Base-by-base conservation (phyloP, 2,888 invertebrate genomes). In the Pristionchus maxplancki region DNA sequence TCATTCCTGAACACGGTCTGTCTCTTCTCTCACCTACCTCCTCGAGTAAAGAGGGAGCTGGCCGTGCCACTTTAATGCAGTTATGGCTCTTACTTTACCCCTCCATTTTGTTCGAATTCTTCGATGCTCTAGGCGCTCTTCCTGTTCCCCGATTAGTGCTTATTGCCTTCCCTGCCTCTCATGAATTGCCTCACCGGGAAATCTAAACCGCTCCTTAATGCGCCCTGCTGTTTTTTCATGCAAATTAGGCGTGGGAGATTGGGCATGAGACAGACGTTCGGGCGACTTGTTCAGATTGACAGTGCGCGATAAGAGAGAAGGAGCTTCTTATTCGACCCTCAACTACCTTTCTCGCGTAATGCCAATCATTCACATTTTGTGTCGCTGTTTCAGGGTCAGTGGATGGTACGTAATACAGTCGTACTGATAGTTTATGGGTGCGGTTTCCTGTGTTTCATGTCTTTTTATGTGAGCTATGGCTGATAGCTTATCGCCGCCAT, bases 61-160 rank as follows among this genome's bases (percentile, higher is more conserved):
- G 15, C 20, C 48, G 82, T 48, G 82, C 82, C 82, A 82, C 82
- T 82, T 82, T 82, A 82, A 50, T 50, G 82, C 50, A 82, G 82
- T 82, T 48, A 53, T 82, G 28, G 31, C 82, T 50, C 50, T 50
- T 28, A 50, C 50, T 82, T 50, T 50, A 17, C 50, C 31, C 82
- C 74, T 40, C 20, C 74, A 44, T 74, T 74, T 74, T 40, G 74
- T 74, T 34, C 74, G 74, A 74, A 74, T 74, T 40, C 74, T 74
- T 67, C 34, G 31, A 34, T 74, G 74, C 40, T 74, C 74, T 40
- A 74, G 37, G 74, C 40, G 40, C 31, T 67, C 20, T 8, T 67
- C 31, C 67, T 67, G 15, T 44, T 40, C 74, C 34, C 40, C 74
- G 74, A 74, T 74, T 74, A 74, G 20, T 11, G 20, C 6, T 74